phyloP scores from a whole-genome alignment of 2,888 invertebrate genomes.

The Melieria omissa region DNA sequence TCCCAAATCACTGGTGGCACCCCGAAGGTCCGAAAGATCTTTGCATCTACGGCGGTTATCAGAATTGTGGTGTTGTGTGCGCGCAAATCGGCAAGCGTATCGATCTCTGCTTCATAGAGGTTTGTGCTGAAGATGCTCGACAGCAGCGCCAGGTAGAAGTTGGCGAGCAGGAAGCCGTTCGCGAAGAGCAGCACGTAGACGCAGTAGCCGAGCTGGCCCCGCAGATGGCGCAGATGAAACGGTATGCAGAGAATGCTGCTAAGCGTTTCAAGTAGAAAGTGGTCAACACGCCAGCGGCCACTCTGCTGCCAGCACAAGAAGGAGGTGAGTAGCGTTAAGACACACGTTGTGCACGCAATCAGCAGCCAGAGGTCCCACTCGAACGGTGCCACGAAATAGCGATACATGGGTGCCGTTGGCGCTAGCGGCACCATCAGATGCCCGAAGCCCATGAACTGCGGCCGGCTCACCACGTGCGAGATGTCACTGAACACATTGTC shows the following conservation, averaged over 20 bases:
- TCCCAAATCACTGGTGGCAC: background rate
- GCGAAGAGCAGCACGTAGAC: constrained; percentile 4
- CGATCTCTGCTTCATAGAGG: constrained; percentile 26
- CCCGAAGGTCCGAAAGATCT: background rate
- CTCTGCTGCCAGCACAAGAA: background rate
- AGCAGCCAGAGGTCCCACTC: constrained; percentile 18
- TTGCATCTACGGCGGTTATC: background rate
- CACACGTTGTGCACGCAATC: background rate
- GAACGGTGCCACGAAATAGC: constrained; percentile 31
- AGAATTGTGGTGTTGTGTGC: constrained; percentile 19
- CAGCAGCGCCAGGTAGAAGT: constrained; percentile 30
- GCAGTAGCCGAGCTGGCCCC: background rate
- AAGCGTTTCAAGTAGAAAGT: constrained; percentile 4
- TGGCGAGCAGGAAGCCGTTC: constrained; percentile 29
- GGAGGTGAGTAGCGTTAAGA: background rate
- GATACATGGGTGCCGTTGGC: background rate
- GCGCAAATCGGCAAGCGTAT: constrained; percentile 21
- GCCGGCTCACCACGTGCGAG: background rate
- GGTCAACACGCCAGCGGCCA: background rate
- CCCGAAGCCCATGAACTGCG: background rate
- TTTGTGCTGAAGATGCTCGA: constrained; percentile 29
- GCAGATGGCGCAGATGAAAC: constrained; percentile 2
- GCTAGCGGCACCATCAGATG: constrained; percentile 30
- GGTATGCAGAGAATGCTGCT: constrained; percentile 15
- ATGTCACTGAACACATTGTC: constrained; percentile 11